phyloP scores from a whole-genome alignment of 2,888 invertebrate genomes.

The Ariolimax columbianus region DNA sequence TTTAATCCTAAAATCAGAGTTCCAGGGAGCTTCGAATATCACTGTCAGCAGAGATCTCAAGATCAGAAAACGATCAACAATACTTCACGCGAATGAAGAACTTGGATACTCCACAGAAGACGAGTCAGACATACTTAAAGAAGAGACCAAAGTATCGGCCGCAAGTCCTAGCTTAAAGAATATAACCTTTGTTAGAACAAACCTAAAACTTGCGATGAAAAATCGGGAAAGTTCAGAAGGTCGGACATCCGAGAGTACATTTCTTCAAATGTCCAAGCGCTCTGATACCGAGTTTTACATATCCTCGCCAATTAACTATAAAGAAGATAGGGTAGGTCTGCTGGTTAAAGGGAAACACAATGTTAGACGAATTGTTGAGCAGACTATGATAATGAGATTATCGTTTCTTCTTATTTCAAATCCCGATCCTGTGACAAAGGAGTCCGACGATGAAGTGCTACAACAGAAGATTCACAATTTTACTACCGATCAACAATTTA shows the following conservation, averaged over 20 bases:
- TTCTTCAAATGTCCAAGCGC: neutral
- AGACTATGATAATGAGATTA: conserved; percentile 53
- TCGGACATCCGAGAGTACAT: neutral
- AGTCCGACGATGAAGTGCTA: conserved; percentile 56
- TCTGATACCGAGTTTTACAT: conserved; percentile 7
- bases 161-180: too few species aligned
- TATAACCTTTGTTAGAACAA: too few species aligned
- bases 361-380: neutral
- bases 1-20: too few species aligned
- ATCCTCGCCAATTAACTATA: conserved; percentile 25
- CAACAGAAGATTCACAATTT: conserved; percentile 60
- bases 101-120: too few species aligned
- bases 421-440: conserved; percentile 55
- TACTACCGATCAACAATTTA: conserved; percentile 59
- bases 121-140: too few species aligned
- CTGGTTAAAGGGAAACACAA: neutral
- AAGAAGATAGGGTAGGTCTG: conserved; percentile 18
- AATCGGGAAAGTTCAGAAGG: too few species aligned
- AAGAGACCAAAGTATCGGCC: too few species aligned
- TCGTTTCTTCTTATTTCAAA: conserved; percentile 63
- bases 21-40: too few species aligned
- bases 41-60: too few species aligned
- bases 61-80: too few species aligned
- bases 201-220: too few species aligned
- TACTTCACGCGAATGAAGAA: too few species aligned